Percentiles rank a stretch among this genome's conserved stretches.
These are phyloP conservation scores for Chironomus striatipennis DNA, from an alignment of 1,140 invertebrate species.

Conservation along the genomic window DNA sequence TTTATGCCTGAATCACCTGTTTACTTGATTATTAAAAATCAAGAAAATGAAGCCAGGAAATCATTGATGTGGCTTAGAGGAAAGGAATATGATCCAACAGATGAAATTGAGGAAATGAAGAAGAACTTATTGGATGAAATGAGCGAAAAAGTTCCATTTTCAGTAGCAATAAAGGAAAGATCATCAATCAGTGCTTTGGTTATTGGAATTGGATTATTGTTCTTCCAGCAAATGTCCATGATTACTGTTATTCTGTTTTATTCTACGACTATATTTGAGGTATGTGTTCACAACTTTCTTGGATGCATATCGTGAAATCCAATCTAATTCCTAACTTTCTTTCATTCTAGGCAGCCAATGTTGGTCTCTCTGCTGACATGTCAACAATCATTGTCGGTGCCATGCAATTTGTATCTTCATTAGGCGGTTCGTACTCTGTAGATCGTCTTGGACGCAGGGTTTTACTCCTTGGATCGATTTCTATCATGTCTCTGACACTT, in stretches of 20 bases:
- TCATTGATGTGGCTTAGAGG: constrained; percentile 61
- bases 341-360: not conserved
- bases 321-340: not conserved
- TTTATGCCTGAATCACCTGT: constrained; percentile 67
- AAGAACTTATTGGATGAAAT: constrained; percentile 36
- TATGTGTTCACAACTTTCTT: too few species aligned
- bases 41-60: constrained; percentile 52
- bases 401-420: constrained; percentile 45
- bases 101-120: constrained; percentile 2
- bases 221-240: not conserved
- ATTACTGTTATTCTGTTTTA: not conserved
- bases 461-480: constrained; percentile 54
- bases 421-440: constrained; percentile 58
- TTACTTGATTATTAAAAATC: constrained; percentile 47
- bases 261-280: not conserved
- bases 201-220: not conserved
- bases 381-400: constrained; percentile 64
- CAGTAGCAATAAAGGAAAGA: not conserved
- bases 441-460: constrained; percentile 66
- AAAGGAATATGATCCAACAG: constrained; percentile 45
- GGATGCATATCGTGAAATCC: too few species aligned
- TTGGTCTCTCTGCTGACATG: constrained; percentile 38
- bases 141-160: not conserved
- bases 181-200: not conserved
- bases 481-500: constrained; percentile 52